These are phyloP conservation scores for Zootermopsis nevadensis DNA, from an alignment of 2,888 invertebrate genomes.

Conservation along the genomic window DNA sequence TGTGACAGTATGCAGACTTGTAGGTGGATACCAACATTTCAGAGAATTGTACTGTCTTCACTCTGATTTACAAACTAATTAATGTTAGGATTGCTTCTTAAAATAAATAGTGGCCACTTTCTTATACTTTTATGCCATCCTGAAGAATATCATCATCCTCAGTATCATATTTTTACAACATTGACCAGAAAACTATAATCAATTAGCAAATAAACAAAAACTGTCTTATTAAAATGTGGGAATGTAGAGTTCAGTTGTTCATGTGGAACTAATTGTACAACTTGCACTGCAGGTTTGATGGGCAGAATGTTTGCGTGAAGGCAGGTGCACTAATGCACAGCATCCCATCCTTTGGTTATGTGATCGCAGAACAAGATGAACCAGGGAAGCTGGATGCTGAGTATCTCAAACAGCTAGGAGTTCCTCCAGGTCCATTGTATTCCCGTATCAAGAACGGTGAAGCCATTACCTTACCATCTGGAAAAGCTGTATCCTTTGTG, in stretches of 20 bases:
- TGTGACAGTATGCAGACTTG: too few relatives aligned
- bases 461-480: constrained; percentile 58
- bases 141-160: background rate
- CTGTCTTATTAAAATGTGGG: too few relatives aligned
- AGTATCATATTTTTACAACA: background rate
- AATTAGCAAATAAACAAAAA: too few relatives aligned
- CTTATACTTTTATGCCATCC: too few relatives aligned
- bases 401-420: constrained; percentile 58
- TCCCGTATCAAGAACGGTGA: constrained; percentile 60
- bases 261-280: background rate
- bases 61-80: background rate
- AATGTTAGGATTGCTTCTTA: too few relatives aligned
- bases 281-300: constrained; percentile 7
- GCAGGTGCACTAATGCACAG: constrained; percentile 61
- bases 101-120: too few relatives aligned
- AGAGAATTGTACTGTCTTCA: too few relatives aligned
- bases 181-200: background rate
- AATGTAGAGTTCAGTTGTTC: too few relatives aligned
- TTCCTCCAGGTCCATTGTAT: constrained; percentile 61
- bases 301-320: constrained; percentile 56
- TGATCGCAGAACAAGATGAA: constrained; percentile 58
- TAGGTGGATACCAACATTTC: too few relatives aligned
- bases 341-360: constrained; percentile 62
- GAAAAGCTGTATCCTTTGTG: constrained; percentile 56
- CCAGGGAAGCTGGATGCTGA: constrained; percentile 60